A percentile compares a stretch with the other conserved stretches of the same genome.
These are phyloP conservation scores for Drosophila orosa DNA, from an alignment of 1,140 invertebrate genomes.

Conservation along the genomic window DNA sequence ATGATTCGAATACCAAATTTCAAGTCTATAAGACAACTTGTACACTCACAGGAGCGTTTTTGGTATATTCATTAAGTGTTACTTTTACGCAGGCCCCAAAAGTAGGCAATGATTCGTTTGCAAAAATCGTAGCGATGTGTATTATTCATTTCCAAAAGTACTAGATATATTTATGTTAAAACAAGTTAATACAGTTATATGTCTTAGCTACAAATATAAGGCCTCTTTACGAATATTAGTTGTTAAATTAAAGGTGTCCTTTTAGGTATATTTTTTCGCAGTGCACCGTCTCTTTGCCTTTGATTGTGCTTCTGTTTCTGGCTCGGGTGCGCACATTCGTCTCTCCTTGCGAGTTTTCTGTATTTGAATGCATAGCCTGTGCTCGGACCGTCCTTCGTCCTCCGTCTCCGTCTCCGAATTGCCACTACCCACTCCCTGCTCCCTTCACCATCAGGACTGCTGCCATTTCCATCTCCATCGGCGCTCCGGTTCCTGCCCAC, in stretches of 20 bases:
- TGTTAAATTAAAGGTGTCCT: neutral
- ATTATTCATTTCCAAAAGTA: too few species aligned
- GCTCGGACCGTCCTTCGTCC: constrained; percentile 55
- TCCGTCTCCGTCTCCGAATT: constrained; percentile 13
- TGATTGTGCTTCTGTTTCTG: constrained; percentile 51
- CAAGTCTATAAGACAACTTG: neutral
- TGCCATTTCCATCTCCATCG: constrained; percentile 48
- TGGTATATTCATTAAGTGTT: neutral
- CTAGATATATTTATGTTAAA: too few species aligned
- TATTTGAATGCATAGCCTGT: constrained; percentile 75
- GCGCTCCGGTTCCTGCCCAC: constrained; percentile 25
- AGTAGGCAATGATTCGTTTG: neutral
- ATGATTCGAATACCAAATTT: neutral
- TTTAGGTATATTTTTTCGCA: neutral
- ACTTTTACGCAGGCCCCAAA: neutral
- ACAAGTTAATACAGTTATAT: too few species aligned
- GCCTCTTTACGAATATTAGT: neutral
- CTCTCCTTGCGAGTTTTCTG: constrained; percentile 73
- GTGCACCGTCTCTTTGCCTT: constrained; percentile 32
- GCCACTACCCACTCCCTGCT: constrained; percentile 17
- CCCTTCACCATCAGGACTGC: constrained; percentile 28
- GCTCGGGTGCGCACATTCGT: constrained; percentile 73
- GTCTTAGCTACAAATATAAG: too few species aligned
- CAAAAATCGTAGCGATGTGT: too few species aligned
- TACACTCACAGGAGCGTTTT: neutral